Conservation (phyloP, 2,888 invertebrate genomes). For the Hedya salicella region DNA sequence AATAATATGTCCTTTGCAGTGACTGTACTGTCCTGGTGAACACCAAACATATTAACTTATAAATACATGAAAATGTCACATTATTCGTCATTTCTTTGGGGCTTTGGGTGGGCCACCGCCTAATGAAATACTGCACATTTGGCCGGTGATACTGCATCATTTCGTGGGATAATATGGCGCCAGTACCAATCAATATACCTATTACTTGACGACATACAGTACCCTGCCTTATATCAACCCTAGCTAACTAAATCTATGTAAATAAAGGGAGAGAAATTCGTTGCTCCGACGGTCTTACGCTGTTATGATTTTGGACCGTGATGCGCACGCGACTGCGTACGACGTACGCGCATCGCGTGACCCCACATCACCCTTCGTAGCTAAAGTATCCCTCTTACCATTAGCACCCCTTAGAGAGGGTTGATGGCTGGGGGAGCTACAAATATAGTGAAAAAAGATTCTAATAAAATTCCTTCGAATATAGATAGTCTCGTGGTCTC, state of each 20-base stretch:
- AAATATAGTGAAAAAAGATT: background rate
- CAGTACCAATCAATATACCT: background rate
- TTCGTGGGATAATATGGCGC: too few relatives aligned
- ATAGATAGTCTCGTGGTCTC: too few relatives aligned
- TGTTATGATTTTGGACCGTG: background rate
- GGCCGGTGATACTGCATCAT: too few relatives aligned
- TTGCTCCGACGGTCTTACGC: background rate
- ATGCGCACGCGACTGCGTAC: background rate
- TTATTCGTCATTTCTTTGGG: too few relatives aligned
- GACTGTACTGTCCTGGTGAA: too few relatives aligned
- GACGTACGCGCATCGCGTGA: slow-evolving; percentile 39
- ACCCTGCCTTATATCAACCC: background rate
- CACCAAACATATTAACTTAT: too few relatives aligned
- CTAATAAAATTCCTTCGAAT: too few relatives aligned
- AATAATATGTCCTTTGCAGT: too few relatives aligned
- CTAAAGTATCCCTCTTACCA: slow-evolving; percentile 9
- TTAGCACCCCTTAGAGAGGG: slow-evolving; percentile 7
- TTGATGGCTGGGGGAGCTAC: background rate
- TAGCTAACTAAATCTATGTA: slow-evolving; percentile 13
- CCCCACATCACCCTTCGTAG: slow-evolving; percentile 16
- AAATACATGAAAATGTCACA: too few relatives aligned
- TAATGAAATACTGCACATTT: too few relatives aligned
- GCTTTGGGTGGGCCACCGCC: too few relatives aligned
- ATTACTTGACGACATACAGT: background rate
- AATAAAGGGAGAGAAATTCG: background rate